Evolutionary conservation across 1,140 invertebrate genomes (phyloP).

Genomic region (Megalonaias nervosa): DNA sequence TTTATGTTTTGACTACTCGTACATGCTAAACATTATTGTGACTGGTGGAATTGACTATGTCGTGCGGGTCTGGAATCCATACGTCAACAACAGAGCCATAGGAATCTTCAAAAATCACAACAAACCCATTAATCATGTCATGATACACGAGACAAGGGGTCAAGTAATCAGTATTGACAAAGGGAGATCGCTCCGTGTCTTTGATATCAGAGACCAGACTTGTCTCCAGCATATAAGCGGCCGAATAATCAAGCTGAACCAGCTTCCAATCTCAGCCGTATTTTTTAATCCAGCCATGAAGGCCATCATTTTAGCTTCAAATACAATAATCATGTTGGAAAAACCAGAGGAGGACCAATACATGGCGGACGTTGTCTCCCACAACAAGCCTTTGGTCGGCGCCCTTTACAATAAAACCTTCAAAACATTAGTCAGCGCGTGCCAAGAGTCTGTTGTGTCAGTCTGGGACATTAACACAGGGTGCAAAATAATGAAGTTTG

Average conservation of each 20-base stretch:
- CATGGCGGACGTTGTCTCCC: constrained; percentile 50
- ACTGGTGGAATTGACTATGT: constrained; percentile 81
- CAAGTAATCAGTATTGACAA: constrained; percentile 77
- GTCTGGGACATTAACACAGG: constrained; percentile 63
- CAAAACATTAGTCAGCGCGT: constrained; percentile 56
- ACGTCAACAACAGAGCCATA: constrained; percentile 77
- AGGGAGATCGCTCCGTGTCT: constrained; percentile 79
- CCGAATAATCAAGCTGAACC: constrained; percentile 47
- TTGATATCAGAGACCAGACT: constrained; percentile 59
- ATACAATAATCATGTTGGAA: constrained; percentile 52
- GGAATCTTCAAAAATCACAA: constrained; percentile 79
- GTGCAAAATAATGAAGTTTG: constrained; percentile 60
- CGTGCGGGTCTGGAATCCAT: constrained; percentile 83
- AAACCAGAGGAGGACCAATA: constrained; percentile 53
- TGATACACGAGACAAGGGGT: constrained; percentile 50
- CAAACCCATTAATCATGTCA: constrained; percentile 76
- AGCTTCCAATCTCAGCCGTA: constrained; percentile 43
- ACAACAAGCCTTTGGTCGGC: constrained; percentile 55
- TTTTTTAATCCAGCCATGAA: constrained; percentile 50
- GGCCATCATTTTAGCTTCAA: constrained; percentile 52
- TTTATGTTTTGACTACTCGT: constrained; percentile 58
- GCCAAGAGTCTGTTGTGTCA: constrained; percentile 62
- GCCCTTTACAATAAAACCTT: constrained; percentile 62
- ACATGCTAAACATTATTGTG: constrained; percentile 53
- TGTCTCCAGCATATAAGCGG: constrained; percentile 57